phyloP scores from a whole-genome alignment of 2,797 vertebrate genomes.

The Alectoris magna region DNA sequence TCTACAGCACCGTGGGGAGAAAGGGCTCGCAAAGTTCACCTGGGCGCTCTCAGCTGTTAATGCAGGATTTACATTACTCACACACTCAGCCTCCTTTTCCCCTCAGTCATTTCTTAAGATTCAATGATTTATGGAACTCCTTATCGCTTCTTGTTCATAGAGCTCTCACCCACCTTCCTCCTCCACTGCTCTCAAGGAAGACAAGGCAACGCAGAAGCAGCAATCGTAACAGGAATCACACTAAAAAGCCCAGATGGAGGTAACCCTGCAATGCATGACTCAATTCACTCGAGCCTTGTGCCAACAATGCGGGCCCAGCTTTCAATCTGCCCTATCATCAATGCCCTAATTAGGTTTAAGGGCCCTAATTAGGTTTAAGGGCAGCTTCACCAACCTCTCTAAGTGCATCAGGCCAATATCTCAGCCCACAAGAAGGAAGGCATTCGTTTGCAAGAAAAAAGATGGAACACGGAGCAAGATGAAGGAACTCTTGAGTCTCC shows the following conservation, averaged over 20 bases:
- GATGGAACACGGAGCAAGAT: fast-evolving
- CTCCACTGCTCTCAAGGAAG: not conserved
- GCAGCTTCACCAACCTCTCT: not conserved
- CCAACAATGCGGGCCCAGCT: not conserved
- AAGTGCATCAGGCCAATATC: not conserved
- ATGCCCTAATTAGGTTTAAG: not conserved
- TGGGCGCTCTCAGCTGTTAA: not conserved
- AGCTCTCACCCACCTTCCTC: not conserved
- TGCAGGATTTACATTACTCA: not conserved
- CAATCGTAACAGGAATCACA: fast-evolving
- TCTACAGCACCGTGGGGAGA: not conserved
- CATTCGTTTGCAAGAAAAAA: not conserved
- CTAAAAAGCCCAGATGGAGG: not conserved
- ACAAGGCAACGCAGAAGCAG: not conserved
- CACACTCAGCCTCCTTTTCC: not conserved
- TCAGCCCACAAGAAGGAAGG: not conserved
- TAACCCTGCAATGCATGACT: not conserved
- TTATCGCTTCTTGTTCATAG: not conserved
- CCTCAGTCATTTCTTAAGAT: not conserved
- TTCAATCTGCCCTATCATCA: not conserved
- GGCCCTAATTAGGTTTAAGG: not conserved
- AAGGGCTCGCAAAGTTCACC: fast-evolving
- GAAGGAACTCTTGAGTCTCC: not conserved
- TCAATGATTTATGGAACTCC: fast-evolving
- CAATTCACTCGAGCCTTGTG: not conserved